Percentiles rank a stretch among this genome's conserved stretches.
phyloP scores from a whole-genome alignment of 2,113 vertebrate genomes.

The Cyphomyrus discorhynchus region DNA sequence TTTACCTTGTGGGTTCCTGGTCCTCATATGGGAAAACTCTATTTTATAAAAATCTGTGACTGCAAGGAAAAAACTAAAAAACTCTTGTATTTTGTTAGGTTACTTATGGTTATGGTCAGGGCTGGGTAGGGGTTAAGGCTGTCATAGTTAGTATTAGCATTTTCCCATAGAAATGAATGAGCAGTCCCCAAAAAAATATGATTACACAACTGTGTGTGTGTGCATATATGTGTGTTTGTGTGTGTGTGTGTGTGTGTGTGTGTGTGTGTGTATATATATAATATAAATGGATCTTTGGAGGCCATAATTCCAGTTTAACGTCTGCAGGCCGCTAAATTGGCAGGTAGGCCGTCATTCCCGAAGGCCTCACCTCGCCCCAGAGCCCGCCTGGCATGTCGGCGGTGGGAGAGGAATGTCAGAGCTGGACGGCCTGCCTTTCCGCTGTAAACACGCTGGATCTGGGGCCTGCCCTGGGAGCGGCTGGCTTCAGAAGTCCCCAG shows the following conservation, averaged over 20 bases:
- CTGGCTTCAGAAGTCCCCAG: constrained; percentile 48
- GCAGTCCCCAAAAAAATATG: too few species aligned
- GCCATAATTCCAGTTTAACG: constrained; percentile 22
- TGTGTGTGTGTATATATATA: not conserved
- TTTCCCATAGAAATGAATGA: too few species aligned
- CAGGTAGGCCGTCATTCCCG: constrained; percentile 34
- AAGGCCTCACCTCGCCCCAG: constrained; percentile 22
- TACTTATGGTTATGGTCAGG: too few species aligned
- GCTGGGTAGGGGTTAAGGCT: too few species aligned
- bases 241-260: not conserved
- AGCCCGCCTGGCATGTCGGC: constrained; percentile 34
- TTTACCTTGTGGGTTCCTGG: too few species aligned
- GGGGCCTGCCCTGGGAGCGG: constrained; percentile 35
- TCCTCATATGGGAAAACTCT: too few species aligned
- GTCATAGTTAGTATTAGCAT: too few species aligned
- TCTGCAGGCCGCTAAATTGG: constrained; percentile 39
- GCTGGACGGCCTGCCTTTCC: constrained; percentile 46
- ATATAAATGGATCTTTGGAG: not conserved
- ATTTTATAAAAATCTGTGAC: too few species aligned
- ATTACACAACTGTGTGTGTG: not conserved
- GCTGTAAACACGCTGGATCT: constrained; percentile 51
- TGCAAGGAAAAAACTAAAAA: too few species aligned
- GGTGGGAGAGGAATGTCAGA: constrained; percentile 43
- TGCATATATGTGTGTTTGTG: not conserved
- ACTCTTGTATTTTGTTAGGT: too few species aligned